Base-by-base conservation (phyloP, 1,140 invertebrate species). In the Anagrus nilaparvatae region DNA sequence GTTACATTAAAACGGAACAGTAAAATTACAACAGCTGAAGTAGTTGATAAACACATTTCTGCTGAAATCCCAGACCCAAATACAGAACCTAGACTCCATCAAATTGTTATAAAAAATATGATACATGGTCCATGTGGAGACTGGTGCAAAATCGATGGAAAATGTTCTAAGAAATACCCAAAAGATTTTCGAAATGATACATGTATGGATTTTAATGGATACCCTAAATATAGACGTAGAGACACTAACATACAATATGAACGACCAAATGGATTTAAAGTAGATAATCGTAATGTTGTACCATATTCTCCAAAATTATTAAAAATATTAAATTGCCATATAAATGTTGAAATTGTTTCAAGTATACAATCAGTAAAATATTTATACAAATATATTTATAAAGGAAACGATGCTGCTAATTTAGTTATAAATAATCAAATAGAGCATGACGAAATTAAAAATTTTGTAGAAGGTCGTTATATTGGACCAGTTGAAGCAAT, bases 61-160 rank as follows among this genome's bases (percentile, higher is more conserved):
- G 28, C 28, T 29, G 28, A 29, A 10, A 29, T 29, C 16, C 28
- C 28, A 29, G 10, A 29, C 16, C 12, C 12, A 5, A 29, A 29
- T 10, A 29, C 4, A 13, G 4, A 29, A 29, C 28, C 28, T 5
- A 14, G 16, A 29, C 16, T 29, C 12, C 10, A 29, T 29, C 12
- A 29, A 29, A 29, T 29, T 10, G 42, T 52, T 9, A 40, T 47
- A 35, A 43, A 46, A 47, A 46, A 47, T 19, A 52, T 49, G 42
- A 52, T 49, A 27, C 50, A 49, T 13, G 17, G 4, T 14, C 42
- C 41, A 27, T 47, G 41, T 28, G 41, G 33, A 3, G 36, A 40
- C 33, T 45, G 30, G 43, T 45, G 42, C 29, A 41, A 41, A n/a
- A 24, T n/a, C 25, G 16, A 47, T 35, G 30, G 20, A 20, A 49